These are phyloP conservation scores for Drosophila mimica DNA, from an alignment of 2,888 invertebrate species.

Conservation along the genomic window DNA sequence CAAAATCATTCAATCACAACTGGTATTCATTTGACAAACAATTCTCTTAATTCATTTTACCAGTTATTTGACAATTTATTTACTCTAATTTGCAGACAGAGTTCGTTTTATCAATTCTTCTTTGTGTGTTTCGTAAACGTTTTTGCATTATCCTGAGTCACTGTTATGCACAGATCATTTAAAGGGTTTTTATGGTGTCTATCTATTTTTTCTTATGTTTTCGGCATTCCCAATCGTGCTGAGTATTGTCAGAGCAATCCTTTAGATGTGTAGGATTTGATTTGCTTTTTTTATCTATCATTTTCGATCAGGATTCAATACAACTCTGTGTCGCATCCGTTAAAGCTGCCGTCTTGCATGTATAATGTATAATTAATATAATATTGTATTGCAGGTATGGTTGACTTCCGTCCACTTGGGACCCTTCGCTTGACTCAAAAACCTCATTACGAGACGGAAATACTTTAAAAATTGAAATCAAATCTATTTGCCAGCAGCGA, in stretches of 20 bases:
- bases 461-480: conserved; percentile 57
- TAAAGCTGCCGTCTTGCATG: neutral
- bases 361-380: neutral
- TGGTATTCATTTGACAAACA: neutral
- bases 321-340: neutral
- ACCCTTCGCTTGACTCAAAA: conserved; percentile 36
- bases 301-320: neutral
- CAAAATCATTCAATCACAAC: neutral
- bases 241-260: too few species aligned
- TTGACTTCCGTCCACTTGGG: conserved; percentile 14
- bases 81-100: neutral
- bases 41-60: neutral
- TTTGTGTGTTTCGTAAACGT: conserved; percentile 1
- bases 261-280: neutral
- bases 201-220: neutral
- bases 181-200: neutral
- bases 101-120: neutral
- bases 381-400: neutral
- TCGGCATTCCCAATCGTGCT: neutral
- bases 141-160: neutral
- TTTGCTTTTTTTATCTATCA: neutral
- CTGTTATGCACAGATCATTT: neutral
- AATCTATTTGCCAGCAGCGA: conserved; percentile 51
- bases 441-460: conserved; percentile 69
- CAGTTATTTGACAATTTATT: neutral